A percentile compares a stretch with the other conserved stretches of the same genome.
Conservation (phyloP, 2,113 vertebrate species). For the Gnathonemus longibarbis region DNA sequence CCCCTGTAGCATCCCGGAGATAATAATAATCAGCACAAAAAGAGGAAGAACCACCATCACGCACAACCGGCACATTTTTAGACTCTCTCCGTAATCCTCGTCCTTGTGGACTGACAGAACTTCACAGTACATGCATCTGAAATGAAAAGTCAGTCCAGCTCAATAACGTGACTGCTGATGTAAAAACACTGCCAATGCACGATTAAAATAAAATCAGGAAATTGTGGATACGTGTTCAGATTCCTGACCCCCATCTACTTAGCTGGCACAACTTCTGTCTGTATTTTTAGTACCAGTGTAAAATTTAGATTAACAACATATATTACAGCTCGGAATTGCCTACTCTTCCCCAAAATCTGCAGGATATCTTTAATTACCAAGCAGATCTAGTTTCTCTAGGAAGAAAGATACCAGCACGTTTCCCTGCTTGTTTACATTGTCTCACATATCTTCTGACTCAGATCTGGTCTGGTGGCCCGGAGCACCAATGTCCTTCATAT, state of each 20-base stretch:
- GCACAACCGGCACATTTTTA: background rate
- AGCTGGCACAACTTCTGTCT: background rate
- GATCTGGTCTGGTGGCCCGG: background rate
- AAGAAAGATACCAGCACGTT: constrained; percentile 2
- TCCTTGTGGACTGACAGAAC: background rate
- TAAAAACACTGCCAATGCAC: background rate
- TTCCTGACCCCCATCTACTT: background rate
- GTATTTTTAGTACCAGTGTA: background rate
- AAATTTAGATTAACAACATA: background rate
- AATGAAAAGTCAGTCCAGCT: background rate
- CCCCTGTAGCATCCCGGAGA: background rate
- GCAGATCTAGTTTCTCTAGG: constrained; percentile 9
- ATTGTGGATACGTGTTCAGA: background rate
- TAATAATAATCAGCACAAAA: background rate
- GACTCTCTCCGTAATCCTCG: background rate
- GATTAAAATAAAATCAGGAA: background rate
- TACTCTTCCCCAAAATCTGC: background rate
- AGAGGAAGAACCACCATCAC: background rate
- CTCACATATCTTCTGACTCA: constrained; percentile 17
- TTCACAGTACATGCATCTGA: background rate
- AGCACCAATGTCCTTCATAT: background rate
- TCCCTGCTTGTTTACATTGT: constrained; percentile 18
- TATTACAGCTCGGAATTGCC: background rate
- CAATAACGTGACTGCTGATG: background rate
- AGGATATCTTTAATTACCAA: constrained; percentile 1